Base-by-base conservation (phyloP, 2,113 vertebrate genomes). In the Pterophyllum scalare region DNA sequence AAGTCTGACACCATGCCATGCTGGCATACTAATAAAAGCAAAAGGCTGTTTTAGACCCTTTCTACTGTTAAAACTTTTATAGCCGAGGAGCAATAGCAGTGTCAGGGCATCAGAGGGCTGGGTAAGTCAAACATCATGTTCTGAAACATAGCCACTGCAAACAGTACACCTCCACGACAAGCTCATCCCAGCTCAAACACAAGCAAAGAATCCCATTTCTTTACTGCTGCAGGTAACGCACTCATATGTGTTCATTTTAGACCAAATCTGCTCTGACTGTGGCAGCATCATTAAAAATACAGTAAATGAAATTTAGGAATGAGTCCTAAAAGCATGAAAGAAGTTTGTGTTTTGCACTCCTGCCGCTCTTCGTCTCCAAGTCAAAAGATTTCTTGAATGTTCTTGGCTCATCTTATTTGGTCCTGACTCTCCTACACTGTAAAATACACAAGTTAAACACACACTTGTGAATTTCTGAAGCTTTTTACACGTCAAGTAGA, bases 11-110 rank as follows among this genome's bases (percentile, higher is more conserved):
- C 86, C 58, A 75, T 75, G 59, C 57, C 35, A 75, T 49, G 92
- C 89, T 91, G 91, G 91, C 88, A 87, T 89, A 90, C 93, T 92
- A 94, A 93, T 94, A 94, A 93, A 92, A 94, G 90, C 90, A 87
- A 93, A 93, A 88, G 58, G 82, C 83, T 88, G 86, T 81, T 94
- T 88, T 90, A 87, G 89, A 91, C 87, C 81, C 89, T 94, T 94
- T 92, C 85, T 87, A 83, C 78, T 88, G 77, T 56, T 95, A 31
- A 94, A 95, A 91, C 6, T 89, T 93, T 93, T 61, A 94, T 93
- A 56, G 11, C 33, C 56, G 59, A 72, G 88, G 89, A 12, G 79
- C 77, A 84, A 90, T 28, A 82, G 46, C 83, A 79, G 88, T 77
- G 87, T 86, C 87, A 81, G 75, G 56, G 88, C 75, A 87, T 87